Percentiles rank a stretch among this genome's conserved stretches.
Evolutionary conservation across 2,888 invertebrate species (phyloP).

Genomic region (Steromphala cineraria): DNA sequence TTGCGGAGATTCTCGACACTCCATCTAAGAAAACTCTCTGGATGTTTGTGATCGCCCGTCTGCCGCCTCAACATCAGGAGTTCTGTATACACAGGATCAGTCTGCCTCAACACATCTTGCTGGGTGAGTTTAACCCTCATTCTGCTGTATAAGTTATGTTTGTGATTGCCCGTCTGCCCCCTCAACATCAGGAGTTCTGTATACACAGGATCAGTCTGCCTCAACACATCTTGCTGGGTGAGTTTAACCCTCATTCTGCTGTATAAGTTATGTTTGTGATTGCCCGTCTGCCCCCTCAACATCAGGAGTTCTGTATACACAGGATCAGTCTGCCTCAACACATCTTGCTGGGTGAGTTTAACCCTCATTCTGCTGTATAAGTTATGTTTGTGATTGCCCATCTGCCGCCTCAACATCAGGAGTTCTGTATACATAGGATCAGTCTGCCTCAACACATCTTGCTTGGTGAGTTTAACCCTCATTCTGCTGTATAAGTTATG

Average conservation of each 20-base stretch:
- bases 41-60: slow-evolving; percentile 66
- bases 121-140: slow-evolving; percentile 43
- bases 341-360: slow-evolving; percentile 53
- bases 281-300: slow-evolving; percentile 59
- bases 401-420: slow-evolving; percentile 64
- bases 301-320: slow-evolving; percentile 67
- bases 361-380: too few species aligned
- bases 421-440: slow-evolving; percentile 65
- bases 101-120: slow-evolving; percentile 52
- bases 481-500: slow-evolving; percentile 34
- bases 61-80: slow-evolving; percentile 65
- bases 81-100: slow-evolving; percentile 64
- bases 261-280: slow-evolving; percentile 60
- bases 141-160: slow-evolving; percentile 46
- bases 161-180: slow-evolving; percentile 63
- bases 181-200: slow-evolving; percentile 67
- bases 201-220: slow-evolving; percentile 61
- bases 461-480: slow-evolving; percentile 45
- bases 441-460: slow-evolving; percentile 53
- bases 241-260: background rate
- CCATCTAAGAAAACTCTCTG: slow-evolving; percentile 72
- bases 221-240: slow-evolving; percentile 54
- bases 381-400: slow-evolving; percentile 66
- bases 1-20: slow-evolving; percentile 66
- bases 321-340: slow-evolving; percentile 57